Conservation (phyloP, 2,888 invertebrate species). For the Fragum whitleyi region DNA sequence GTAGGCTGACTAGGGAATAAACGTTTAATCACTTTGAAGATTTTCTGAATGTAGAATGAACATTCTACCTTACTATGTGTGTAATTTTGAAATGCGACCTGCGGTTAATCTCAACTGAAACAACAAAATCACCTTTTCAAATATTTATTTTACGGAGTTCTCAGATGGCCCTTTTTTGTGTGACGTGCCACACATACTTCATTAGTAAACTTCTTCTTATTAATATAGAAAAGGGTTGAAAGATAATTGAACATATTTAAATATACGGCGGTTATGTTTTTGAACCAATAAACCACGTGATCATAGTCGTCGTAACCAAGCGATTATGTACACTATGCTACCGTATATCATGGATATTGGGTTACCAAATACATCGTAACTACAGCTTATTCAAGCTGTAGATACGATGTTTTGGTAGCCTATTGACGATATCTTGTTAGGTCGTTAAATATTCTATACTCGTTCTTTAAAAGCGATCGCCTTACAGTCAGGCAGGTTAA, state of each 20-base stretch:
- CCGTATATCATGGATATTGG: not conserved
- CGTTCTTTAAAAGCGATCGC: too few species aligned
- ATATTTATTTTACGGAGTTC: too few species aligned
- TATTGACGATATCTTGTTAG: not conserved
- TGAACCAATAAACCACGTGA: conserved; percentile 54
- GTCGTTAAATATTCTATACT: too few species aligned
- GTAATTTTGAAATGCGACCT: not conserved
- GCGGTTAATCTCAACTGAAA: too few species aligned
- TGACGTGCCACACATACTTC: too few species aligned
- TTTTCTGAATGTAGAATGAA: too few species aligned
- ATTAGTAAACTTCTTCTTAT: too few species aligned
- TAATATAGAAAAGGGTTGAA: conserved; percentile 2
- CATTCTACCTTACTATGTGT: not conserved
- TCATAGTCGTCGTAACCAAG: conserved; percentile 64
- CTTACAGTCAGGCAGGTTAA: too few species aligned
- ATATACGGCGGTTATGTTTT: conserved; percentile 39
- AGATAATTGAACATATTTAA: conserved; percentile 54
- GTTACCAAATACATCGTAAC: not conserved
- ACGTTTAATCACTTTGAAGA: too few species aligned
- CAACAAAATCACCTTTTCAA: too few species aligned
- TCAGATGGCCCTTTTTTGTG: too few species aligned
- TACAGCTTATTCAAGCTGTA: not conserved
- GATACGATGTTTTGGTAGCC: not conserved
- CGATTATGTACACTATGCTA: conserved; percentile 71
- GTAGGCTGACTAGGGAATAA: too few species aligned